Evolutionary conservation across 2,113 vertebrate genomes (phyloP), one percentile per base, ranked within the genome.

Genomic region (Catharus fuscescens): DNA sequence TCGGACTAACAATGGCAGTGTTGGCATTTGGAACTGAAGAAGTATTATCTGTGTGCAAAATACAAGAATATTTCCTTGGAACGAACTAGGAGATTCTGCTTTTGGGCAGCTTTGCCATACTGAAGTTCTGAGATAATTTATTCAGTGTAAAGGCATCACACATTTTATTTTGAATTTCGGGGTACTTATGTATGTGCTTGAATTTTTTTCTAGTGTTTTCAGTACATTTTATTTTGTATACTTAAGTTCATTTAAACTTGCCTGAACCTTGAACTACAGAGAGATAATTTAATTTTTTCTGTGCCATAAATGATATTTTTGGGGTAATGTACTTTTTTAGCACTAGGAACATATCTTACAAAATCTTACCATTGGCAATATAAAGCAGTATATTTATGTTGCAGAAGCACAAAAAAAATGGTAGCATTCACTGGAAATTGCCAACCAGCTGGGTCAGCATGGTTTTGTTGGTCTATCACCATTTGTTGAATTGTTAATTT

Each of bases 271-370:
- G 96, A 97, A 96, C 89, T 91, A 97, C 96, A 96, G 81, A 97
- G 95, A 93, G 94, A 96, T 96, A 95, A 97, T 97, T 97, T 97
- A 98, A 97, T 94, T 98, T 95, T 96, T 97, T 97, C 86, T 95
- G 90, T 98, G 98, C 98, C 98, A 98, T 98, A 98, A 97, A 97
- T 93, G 97, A 97, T 98, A 98, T 98, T 97, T 98, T 98, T 97
- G 96, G 96, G 97, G 96, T 97, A 97, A 97, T 92, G 97, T 98
- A 98, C 97, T 98, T 98, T 98, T 98, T 97, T 98, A 98, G 97
- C 45, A 10, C 95, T 97, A 96, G 96, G 92, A 95, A 86, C 97
- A 86, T 92, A 96, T 92, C 96, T 90, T 94, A 84, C 48, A 72
- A 95, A 96, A 87, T 87, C 9, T 38, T 92, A 97, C 72, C 94